Evolutionary conservation across 2,797 vertebrate genomes (phyloP).

Genomic region (Eleutherodactylus coqui): DNA sequence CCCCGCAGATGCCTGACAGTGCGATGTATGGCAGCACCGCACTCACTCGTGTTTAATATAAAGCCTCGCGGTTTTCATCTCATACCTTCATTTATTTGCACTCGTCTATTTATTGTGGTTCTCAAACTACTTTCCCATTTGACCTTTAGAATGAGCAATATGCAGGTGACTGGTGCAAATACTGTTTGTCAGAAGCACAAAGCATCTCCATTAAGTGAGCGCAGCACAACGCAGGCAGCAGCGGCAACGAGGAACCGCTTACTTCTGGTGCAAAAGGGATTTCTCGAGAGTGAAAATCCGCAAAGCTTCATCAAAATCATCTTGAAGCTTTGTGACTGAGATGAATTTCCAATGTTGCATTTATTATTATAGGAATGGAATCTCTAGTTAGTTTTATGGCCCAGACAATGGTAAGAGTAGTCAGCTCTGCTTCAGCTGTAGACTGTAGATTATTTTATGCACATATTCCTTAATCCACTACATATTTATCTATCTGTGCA

Average conservation of each 20-base stretch:
- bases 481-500: too few species aligned
- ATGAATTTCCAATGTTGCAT: background rate
- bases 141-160: background rate
- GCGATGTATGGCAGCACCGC: background rate
- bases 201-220: background rate
- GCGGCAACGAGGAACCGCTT: background rate
- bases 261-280: background rate
- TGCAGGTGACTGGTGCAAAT: background rate
- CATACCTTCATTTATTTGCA: too few species aligned
- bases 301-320: conserved; percentile 25
- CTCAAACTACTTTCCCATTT: background rate
- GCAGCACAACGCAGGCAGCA: background rate
- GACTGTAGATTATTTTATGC: too few species aligned
- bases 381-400: background rate
- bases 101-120: background rate
- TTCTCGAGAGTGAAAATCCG: background rate
- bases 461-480: too few species aligned
- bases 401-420: too few species aligned
- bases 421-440: too few species aligned
- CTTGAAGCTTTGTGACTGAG: background rate
- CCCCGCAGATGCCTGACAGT: too few species aligned
- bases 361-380: background rate
- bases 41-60: background rate
- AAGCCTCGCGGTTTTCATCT: background rate
- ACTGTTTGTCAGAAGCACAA: background rate